phyloP scores from a whole-genome alignment of 2,797 vertebrate species.

The Clarias pachynema region DNA sequence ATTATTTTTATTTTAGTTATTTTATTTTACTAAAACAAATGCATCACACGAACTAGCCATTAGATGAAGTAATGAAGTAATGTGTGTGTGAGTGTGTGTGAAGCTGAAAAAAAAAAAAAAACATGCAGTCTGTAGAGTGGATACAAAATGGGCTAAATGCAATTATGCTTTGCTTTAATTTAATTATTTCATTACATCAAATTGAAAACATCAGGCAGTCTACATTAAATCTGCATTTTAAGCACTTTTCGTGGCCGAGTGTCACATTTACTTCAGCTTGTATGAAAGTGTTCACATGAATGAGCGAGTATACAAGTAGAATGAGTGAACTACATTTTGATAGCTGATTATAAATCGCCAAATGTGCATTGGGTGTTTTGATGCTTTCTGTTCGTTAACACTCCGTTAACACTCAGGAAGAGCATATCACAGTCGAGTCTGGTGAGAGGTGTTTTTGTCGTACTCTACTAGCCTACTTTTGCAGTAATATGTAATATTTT shows the following conservation, averaged over 20 bases:
- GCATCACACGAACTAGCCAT: neutral
- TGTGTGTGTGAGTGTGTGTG: neutral
- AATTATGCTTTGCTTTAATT: conserved; percentile 13
- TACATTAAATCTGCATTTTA: conserved; percentile 19
- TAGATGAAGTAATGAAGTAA: neutral
- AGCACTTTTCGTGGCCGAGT: neutral
- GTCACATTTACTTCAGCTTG: neutral
- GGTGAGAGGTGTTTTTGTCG: neutral
- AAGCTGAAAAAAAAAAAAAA: neutral
- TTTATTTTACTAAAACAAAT: neutral
- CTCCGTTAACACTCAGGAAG: neutral
- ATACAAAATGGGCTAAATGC: neutral
- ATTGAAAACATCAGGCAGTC: neutral
- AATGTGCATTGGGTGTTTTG: neutral
- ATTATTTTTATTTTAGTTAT: too few species aligned
- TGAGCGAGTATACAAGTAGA: neutral
- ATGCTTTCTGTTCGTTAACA: neutral
- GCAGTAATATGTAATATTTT: neutral
- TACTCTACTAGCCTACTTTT: conserved; percentile 39
- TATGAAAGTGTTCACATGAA: neutral
- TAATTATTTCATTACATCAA: conserved; percentile 23
- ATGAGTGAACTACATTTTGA: neutral
- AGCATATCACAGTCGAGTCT: neutral
- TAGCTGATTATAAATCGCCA: neutral
- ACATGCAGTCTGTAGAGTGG: neutral